Evolutionary conservation across 2,113 vertebrate genomes (phyloP).

Genomic region (Zapornia atra): DNA sequence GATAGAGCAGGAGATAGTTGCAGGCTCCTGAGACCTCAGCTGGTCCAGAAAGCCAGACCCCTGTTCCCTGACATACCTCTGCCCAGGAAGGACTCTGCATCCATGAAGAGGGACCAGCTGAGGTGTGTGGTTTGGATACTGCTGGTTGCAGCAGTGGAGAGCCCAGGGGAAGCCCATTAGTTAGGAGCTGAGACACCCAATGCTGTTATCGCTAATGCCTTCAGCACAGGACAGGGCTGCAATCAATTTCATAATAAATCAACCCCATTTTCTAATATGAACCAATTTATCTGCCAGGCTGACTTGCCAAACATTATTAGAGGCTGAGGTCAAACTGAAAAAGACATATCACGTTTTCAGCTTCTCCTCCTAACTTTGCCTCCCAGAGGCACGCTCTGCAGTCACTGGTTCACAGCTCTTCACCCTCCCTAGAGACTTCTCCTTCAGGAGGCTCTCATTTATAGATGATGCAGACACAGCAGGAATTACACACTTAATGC

Average conservation of each 20-base stretch:
- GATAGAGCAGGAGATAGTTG: not conserved
- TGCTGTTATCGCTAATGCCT: constrained; percentile 46
- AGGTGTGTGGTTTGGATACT: not conserved
- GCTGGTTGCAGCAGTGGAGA: not conserved
- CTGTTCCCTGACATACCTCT: not conserved
- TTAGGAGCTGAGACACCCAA: constrained; percentile 23
- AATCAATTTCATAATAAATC: constrained; percentile 68
- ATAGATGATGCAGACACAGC: not conserved
- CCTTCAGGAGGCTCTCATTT: constrained; percentile 35
- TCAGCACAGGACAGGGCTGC: constrained; percentile 1
- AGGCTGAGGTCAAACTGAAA: constrained; percentile 65
- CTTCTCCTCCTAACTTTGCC: constrained; percentile 9
- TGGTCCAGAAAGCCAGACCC: not conserved
- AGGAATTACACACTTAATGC: constrained; percentile 23
- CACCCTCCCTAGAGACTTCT: constrained; percentile 6
- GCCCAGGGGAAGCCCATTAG: constrained; percentile 48
- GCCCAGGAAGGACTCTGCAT: not conserved
- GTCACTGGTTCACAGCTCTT: constrained; percentile 14
- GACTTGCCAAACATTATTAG: constrained; percentile 59
- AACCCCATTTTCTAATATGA: constrained; percentile 51
- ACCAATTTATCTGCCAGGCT: constrained; percentile 52
- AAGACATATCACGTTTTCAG: constrained; percentile 45
- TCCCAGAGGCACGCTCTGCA: constrained; percentile 7
- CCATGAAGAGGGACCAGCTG: not conserved
- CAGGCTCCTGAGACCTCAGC: not conserved